Percentiles rank a stretch among this genome's conserved stretches.
phyloP scores from a whole-genome alignment of 2,797 vertebrate species.

The Lagocephalus sceleratus region DNA sequence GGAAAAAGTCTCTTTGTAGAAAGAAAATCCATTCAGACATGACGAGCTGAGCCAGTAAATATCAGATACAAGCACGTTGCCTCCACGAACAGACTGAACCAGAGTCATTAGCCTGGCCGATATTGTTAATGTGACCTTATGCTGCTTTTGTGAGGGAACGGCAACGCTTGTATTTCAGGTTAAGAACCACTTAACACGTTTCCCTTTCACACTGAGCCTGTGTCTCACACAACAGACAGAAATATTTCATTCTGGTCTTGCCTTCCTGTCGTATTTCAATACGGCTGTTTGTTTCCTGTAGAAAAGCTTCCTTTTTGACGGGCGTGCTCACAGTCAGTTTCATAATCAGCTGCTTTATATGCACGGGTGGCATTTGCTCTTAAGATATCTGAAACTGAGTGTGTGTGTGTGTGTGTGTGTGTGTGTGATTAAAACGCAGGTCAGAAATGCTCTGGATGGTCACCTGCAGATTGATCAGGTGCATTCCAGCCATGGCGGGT shows the following conservation, averaged over 20 bases:
- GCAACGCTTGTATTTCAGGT: conserved; percentile 1
- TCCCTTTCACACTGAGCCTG: conserved; percentile 4
- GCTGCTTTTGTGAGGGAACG: conserved; percentile 6
- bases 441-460: conserved; percentile 46
- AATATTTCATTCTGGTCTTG: conserved; percentile 6
- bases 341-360: conserved; percentile 24
- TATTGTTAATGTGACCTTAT: conserved; percentile 11
- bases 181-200: conserved; percentile 22
- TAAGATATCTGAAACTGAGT: too few relatives aligned
- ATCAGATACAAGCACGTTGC: too few relatives aligned
- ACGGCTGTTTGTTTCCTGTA: neutral
- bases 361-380: conserved; percentile 23
- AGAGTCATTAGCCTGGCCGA: conserved; percentile 6
- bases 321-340: conserved; percentile 8
- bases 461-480: conserved; percentile 50
- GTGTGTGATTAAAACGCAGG: too few relatives aligned
- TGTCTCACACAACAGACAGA: neutral
- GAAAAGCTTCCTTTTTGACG: conserved; percentile 4
- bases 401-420: too few relatives aligned
- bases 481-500: conserved; percentile 41
- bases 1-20: too few relatives aligned
- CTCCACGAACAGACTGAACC: conserved; percentile 10
- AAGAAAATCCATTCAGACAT: too few relatives aligned
- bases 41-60: too few relatives aligned
- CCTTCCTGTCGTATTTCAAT: neutral